Evolutionary conservation across 1,140 invertebrate genomes (phyloP), one percentile per base, ranked within the genome.

Genomic region (Cherax destructor): DNA sequence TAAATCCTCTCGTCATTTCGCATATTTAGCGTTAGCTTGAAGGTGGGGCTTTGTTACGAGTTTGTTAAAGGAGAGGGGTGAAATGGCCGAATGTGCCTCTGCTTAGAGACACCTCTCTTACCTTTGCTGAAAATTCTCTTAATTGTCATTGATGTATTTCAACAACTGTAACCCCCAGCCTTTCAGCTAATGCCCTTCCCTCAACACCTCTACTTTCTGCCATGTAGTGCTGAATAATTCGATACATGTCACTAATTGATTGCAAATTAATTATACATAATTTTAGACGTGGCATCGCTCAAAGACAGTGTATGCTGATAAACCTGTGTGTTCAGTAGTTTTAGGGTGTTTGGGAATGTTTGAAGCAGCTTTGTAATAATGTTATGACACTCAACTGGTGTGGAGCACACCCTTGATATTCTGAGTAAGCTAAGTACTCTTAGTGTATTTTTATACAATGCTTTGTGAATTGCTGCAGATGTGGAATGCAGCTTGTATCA

Each of bases 361-460:
- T 1, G 6, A 18, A 5, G 16, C 5, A 69, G 24, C 69, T 74
- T 24, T 6, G 30, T 30, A 21, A 74, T 74, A 74, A 74, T 74
- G 69, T 74, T n/a, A 74, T 30, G 69, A 74, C 69, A 74, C 24
- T 74, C 24, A 0, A 30, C n/a, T 30, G 24, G 69, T 74, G 69
- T 30, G 21, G 21, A n/a, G 69, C 9, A 30, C 24, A 30, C 21
- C 24, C 69, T 74, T 11, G 11, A n/a, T n/a, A 74, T 74, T 74
- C 6, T 30, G 69, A 74, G 69, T 74, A n/a, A 74, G 24, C 69
- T 74, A 5, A 5, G 4, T 74, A 74, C 16, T 74, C 6, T 72
- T 74, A 74, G 24, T 30, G 69, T 74, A 74, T 74, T 74, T 74
- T 74, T 74, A 74, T 74, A 74, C 24, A 74, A 11, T 74, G 11